Evolutionary conservation across 2,797 vertebrate species (phyloP).

Genomic region (Paramormyrops hopkinsi): DNA sequence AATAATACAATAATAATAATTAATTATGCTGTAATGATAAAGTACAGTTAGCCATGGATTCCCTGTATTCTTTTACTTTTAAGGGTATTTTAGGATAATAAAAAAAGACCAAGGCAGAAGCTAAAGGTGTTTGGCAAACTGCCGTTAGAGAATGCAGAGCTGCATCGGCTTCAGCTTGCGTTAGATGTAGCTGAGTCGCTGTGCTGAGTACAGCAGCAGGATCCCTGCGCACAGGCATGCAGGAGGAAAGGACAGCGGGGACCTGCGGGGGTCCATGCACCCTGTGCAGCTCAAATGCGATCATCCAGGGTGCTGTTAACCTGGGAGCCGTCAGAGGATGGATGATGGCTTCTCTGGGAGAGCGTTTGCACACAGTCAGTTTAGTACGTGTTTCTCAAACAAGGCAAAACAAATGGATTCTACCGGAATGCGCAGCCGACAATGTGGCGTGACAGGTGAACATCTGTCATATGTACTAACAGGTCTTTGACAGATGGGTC

Average conservation of each 20-base stretch:
- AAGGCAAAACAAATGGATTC: conserved; percentile 5
- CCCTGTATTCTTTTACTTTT: neutral
- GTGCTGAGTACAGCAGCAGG: neutral
- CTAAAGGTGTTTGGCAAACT: neutral
- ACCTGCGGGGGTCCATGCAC: neutral
- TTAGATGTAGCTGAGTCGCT: neutral
- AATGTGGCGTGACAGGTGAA: neutral
- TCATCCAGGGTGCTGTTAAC: neutral
- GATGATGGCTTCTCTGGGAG: neutral
- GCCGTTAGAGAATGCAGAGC: neutral
- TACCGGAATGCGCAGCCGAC: neutral
- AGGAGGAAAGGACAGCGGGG: neutral
- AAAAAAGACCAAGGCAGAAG: neutral
- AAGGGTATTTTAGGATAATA: neutral
- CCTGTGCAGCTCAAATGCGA: neutral
- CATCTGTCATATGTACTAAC: conserved; percentile 12
- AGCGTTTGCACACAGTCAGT: neutral
- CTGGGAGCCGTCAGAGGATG: neutral
- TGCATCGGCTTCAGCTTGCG: neutral
- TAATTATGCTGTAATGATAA: neutral
- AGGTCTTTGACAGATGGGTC: conserved; percentile 8
- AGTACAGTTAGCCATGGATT: neutral
- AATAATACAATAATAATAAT: neutral
- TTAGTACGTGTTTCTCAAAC: neutral
- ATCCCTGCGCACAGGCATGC: neutral